Evolutionary conservation across 2,797 vertebrate genomes (phyloP), one percentile per base, ranked within the genome.

Genomic region (Sternotherus odoratus): DNA sequence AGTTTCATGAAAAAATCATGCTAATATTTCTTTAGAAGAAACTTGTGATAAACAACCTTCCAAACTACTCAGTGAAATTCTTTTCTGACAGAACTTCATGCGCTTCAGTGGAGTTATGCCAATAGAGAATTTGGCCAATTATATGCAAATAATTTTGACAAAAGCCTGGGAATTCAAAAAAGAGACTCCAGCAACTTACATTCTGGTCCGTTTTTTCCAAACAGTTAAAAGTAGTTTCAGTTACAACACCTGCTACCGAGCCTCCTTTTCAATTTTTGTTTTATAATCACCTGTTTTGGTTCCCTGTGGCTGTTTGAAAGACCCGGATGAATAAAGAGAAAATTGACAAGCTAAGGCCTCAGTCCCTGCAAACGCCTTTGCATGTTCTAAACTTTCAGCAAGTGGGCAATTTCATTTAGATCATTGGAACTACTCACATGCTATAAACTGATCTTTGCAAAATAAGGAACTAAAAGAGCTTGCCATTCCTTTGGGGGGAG

Each of bases 361-460:
- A 94, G 91, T 36, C 43, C 43, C 10, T 83, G 81, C 60, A 77
- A 91, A 63, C 74, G 56, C 79, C 91, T 92, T 79, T 23, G 51
- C 82, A 54, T 85, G 84, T 82, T 33, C 75, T 94, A 82, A 85
- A 95, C 87, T 86, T 69, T 85, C 90, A 91, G 87, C 79, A 39
- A 46, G 69, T 72, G 87, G 94, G 72, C 86, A 93, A 82, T 96
- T 96, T 63, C 43, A 56, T 75, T 82, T 87, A 90, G 95, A 84
- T 33, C 83, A 79, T 49, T 91, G 89, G 86, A 97, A 93, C 87
- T 94, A 88, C 90, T 95, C 94, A 82, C 84, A 54, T 72, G 84
- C 87, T 94, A 95, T 95, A 95, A 85, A 95, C 78, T 94, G 95
- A 82, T 95, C 94, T 96, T 95, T 87, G 80, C 91, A 88, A 93